Percentiles rank a stretch among this genome's conserved stretches.
phyloP scores from a whole-genome alignment of 2,888 invertebrate genomes.

The Zele albiditarsus region DNA sequence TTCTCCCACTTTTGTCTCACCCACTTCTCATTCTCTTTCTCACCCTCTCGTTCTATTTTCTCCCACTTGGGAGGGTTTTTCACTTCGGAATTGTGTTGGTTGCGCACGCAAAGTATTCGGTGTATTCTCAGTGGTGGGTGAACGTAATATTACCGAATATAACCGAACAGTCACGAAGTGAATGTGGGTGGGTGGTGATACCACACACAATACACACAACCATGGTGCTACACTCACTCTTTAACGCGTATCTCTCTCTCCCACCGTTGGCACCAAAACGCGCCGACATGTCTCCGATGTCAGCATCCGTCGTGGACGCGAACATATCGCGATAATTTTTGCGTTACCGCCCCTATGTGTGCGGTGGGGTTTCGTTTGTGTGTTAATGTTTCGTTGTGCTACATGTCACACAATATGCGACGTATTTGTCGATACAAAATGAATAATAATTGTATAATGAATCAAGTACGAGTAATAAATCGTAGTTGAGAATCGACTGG shows the following conservation, averaged over 20 bases:
- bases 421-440: not conserved
- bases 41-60: not conserved
- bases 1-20: not conserved
- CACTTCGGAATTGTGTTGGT: conserved; percentile 33
- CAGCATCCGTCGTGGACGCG: conserved; percentile 59
- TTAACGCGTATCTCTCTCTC: not conserved
- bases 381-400: not conserved
- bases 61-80: conserved; percentile 15
- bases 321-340: conserved; percentile 46
- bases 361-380: conserved; percentile 15
- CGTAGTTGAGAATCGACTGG: too few relatives aligned
- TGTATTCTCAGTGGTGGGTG: conserved; percentile 10
- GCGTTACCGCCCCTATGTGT: conserved; percentile 21
- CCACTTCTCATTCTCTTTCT: not conserved
- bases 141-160: conserved; percentile 45
- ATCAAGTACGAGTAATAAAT: too few relatives aligned
- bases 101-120: conserved; percentile 19
- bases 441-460: not conserved
- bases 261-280: conserved; percentile 50
- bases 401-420: not conserved
- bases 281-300: conserved; percentile 62
- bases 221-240: not conserved
- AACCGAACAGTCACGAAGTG: conserved; percentile 54
- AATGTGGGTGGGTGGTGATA: conserved; percentile 49
- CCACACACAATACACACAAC: not conserved